Conservation (phyloP, 2,888 invertebrate species). For the Encarsia formosa region DNA sequence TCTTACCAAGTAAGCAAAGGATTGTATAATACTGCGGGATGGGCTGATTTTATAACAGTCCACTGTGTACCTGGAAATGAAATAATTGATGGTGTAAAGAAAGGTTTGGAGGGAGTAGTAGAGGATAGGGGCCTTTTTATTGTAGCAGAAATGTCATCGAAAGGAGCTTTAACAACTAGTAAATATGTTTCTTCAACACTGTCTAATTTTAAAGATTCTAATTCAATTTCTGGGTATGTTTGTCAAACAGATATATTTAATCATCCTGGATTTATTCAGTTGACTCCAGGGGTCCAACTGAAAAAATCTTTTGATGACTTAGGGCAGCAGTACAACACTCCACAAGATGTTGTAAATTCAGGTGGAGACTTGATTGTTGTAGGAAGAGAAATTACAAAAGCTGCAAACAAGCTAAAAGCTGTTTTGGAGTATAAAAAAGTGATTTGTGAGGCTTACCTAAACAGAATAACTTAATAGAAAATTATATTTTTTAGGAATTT, state of each 20-base stretch:
- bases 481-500: no score
- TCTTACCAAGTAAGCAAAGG: constrained; percentile 76
- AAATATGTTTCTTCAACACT: constrained; percentile 70
- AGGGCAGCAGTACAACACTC: constrained; percentile 86
- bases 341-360: constrained; percentile 72
- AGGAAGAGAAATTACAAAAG: constrained; percentile 81
- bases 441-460: constrained; percentile 66
- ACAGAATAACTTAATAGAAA: no score
- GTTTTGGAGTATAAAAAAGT: constrained; percentile 69
- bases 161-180: constrained; percentile 61
- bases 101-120: constrained; percentile 26
- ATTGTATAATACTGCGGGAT: constrained; percentile 69
- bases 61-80: constrained; percentile 84
- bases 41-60: constrained; percentile 91
- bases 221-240: constrained; percentile 88
- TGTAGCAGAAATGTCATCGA: constrained; percentile 84
- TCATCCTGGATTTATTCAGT: constrained; percentile 75
- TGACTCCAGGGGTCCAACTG: constrained; percentile 90
- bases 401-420: constrained; percentile 62
- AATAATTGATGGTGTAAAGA: constrained; percentile 56
- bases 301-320: constrained; percentile 66
- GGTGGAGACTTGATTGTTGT: constrained; percentile 93
- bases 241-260: constrained; percentile 73
- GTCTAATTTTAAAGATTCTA: no score
- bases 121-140: constrained; percentile 69